Evolutionary conservation across 2,113 vertebrate species (phyloP).

Genomic region (Grallaria varia): DNA sequence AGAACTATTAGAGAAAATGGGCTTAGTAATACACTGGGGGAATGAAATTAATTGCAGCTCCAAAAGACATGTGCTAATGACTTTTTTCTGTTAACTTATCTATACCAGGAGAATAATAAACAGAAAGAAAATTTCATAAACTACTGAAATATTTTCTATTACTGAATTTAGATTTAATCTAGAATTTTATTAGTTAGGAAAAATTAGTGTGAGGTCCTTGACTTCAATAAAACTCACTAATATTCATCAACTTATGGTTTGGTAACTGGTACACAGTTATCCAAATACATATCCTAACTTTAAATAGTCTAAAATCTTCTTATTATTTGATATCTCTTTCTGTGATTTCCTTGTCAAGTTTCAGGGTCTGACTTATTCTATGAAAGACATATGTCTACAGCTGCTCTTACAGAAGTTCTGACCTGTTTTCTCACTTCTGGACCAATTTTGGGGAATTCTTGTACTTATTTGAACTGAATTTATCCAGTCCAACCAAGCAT

Average conservation of each 20-base stretch:
- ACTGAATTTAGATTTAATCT: not conserved
- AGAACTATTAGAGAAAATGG: not conserved
- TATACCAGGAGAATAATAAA: not conserved
- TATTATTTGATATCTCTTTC: not conserved
- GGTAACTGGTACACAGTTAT: not conserved
- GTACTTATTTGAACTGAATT: not conserved
- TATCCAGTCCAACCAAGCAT: not conserved
- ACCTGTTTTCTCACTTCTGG: not conserved
- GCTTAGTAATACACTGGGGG: not conserved
- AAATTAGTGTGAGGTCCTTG: not conserved
- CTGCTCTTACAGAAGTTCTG: not conserved
- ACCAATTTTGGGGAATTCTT: not conserved
- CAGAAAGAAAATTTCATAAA: not conserved
- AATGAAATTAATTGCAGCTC: slow-evolving; percentile 4
- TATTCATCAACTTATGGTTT: not conserved
- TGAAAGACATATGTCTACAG: not conserved
- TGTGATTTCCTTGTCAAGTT: not conserved
- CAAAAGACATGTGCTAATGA: not conserved
- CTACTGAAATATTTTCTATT: not conserved
- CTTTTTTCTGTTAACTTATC: not conserved
- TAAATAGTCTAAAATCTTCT: not conserved
- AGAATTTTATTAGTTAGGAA: not conserved
- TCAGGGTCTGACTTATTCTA: not conserved
- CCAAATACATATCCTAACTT: not conserved
- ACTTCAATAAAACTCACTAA: not conserved